Base-by-base conservation (phyloP, 2,888 invertebrate species). In the Pollenia labialis region DNA sequence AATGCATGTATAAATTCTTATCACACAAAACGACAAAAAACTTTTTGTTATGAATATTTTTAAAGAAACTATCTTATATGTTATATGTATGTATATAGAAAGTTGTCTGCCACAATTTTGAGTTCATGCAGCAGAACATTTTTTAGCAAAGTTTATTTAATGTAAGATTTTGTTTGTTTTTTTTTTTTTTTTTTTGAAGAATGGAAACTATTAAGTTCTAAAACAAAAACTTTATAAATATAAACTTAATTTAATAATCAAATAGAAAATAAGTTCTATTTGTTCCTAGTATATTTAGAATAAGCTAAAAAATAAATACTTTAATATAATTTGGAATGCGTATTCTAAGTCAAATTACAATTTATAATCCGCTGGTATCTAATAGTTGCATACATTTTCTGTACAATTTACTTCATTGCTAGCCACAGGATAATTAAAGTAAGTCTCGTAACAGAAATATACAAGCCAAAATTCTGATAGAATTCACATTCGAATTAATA, bases 41-140 rank as follows among this genome's bases (percentile, higher is more conserved):
- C 56, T 81, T 72, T 81, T 81, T 72, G 56, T 81, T 81, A 72
- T 64, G 72, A 72, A 81, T 81, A 77, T 56, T 48, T 76, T 16
- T 16, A 52, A 75, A 42, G 14, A 60, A 60, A 52, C 48, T 12
- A 23, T 32, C 48, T n/a, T 23, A 14, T 40, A 40, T n/a, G 14
- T 23, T n/a, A 23, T 14, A 58, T 32, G 32, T 32, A 6, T 32
- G 6, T 32, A 32, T 32, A 6, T 32, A 32, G 32, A 4, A 71
- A 12, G 18, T 1, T 69, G 16, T 64, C n/a, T 64, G 16, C 44
- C 8, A 69, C 52, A 52, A 32, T 40, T 52, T 40, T 40, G 10
- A 68, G 40, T 69, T 52, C 10, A 10, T 23, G 50, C 4, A 69
- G 16, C 12, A 52, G 42, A 42, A 42, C 42, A 42, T 58, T 2